Conservation (phyloP, 2,888 invertebrate genomes). For the Erebia ligea region DNA sequence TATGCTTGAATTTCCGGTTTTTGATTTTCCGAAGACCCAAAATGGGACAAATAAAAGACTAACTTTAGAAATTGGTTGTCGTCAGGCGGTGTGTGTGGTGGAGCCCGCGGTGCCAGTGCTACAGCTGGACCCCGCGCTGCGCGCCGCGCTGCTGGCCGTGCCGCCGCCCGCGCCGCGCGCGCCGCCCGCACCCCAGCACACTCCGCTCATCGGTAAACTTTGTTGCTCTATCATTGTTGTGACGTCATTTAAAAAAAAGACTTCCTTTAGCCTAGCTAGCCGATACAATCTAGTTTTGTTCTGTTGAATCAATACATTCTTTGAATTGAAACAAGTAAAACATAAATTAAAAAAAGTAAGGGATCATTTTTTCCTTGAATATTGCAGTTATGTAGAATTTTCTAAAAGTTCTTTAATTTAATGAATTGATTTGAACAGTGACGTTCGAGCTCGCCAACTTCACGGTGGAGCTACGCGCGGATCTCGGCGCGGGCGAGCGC, state of each 20-base stretch:
- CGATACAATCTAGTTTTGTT: too few relatives aligned
- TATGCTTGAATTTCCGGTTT: too few relatives aligned
- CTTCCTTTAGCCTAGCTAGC: too few relatives aligned
- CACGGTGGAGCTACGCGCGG: slow-evolving; percentile 89
- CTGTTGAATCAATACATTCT: too few relatives aligned
- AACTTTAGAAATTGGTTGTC: too few relatives aligned
- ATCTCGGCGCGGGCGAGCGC: slow-evolving; percentile 86
- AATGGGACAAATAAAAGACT: too few relatives aligned
- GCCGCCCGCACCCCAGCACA: slow-evolving; percentile 40
- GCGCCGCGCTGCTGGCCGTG: slow-evolving; percentile 79
- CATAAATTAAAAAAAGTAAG: neutral
- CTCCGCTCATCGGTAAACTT: slow-evolving; percentile 45
- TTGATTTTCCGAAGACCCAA: too few relatives aligned
- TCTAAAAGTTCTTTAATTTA: neutral
- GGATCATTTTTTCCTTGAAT: neutral
- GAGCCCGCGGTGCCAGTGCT: slow-evolving; percentile 74
- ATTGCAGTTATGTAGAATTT: too few relatives aligned
- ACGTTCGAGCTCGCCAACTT: slow-evolving; percentile 89
- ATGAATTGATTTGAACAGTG: slow-evolving; percentile 61
- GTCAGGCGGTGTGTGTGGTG: slow-evolving; percentile 45
- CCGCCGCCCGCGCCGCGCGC: slow-evolving; percentile 54
- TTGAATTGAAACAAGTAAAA: too few relatives aligned
- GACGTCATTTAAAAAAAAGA: too few relatives aligned
- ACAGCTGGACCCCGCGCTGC: slow-evolving; percentile 85
- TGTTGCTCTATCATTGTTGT: neutral